Evolutionary conservation across 2,113 vertebrate genomes (phyloP), one percentile per base, ranked within the genome.

Genomic region (Eonycteris spelaea): DNA sequence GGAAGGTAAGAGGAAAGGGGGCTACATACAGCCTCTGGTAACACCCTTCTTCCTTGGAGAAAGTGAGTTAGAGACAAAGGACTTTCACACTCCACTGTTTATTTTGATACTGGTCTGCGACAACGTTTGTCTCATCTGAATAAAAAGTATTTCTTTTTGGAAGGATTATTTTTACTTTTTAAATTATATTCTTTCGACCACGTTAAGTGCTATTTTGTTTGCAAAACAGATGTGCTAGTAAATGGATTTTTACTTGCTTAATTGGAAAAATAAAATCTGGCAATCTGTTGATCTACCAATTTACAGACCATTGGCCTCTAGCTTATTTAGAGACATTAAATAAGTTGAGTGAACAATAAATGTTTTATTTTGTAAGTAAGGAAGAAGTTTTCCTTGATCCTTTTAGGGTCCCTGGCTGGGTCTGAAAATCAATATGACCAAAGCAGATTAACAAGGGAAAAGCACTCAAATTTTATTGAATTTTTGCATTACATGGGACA

Each of bases 211-310:
- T 87, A 35, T 86, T 88, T 61, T 57, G 51, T 82, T 45, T 91
- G 26, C n/a, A 84, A 83, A 35, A 73, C 21, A 75, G 11, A 2
- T 86, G 13, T 95, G 48, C 11, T 51, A 43, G 16, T 48, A 78
- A 83, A 28, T 84, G 33, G 48, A 13, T 30, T 67, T 73, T 71
- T 55, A 83, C 73, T 63, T 33, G 7, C n/a, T 79, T 87, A 61
- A 16, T 85, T 91, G 38, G n/a, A 70, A 80, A 94, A 75, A 48
- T 59, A 48, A 80, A 78, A 71, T 38, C 43, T 96, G 61, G 16
- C 35, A 33, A 57, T 80, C 57, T 85, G 38, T 57, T 80, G 22
- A 48, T 51, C n/a, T 68, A 57, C 16, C 68, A 90, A 92, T 87
- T 75, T 80, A 68, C 5, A 74, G 15, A 87, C 0, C 13, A 26